Evolutionary conservation across 2,888 invertebrate species (phyloP).

Genomic region (Sycophila texana): DNA sequence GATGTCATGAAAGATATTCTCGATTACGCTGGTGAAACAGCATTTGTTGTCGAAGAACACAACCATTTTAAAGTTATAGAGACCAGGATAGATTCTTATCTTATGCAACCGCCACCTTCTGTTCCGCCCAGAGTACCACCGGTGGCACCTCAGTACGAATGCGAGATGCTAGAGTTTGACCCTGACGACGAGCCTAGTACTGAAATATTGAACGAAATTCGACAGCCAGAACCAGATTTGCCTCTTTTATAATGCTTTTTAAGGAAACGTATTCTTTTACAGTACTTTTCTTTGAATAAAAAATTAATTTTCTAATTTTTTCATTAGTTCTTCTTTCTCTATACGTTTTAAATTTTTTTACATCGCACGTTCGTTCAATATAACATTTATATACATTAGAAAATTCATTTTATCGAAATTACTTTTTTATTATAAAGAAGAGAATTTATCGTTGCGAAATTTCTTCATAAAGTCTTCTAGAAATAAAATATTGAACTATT

Average conservation of each 20-base stretch:
- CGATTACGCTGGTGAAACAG: slow-evolving; percentile 64
- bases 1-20: slow-evolving; percentile 58
- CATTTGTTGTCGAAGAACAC: slow-evolving; percentile 60
- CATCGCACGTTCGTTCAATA: neutral
- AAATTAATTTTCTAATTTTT: too few species aligned
- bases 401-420: too few species aligned
- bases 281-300: neutral
- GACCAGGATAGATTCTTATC: slow-evolving; percentile 64
- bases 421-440: too few species aligned
- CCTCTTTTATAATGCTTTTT: slow-evolving; percentile 55
- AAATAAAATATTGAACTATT: too few species aligned
- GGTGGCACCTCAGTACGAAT: slow-evolving; percentile 50
- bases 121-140: slow-evolving; percentile 58
- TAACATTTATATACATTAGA: too few species aligned
- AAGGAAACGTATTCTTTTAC: neutral
- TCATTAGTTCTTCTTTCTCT: neutral
- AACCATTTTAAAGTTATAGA: slow-evolving; percentile 57
- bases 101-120: slow-evolving; percentile 62
- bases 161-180: slow-evolving; percentile 64
- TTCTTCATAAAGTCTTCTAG: too few species aligned
- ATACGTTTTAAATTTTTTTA: neutral
- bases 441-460: too few species aligned
- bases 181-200: slow-evolving; percentile 65
- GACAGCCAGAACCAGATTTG: slow-evolving; percentile 59
- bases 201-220: slow-evolving; percentile 60